Conservation (phyloP, 1,140 invertebrate species). For the Musca vetustissima region DNA sequence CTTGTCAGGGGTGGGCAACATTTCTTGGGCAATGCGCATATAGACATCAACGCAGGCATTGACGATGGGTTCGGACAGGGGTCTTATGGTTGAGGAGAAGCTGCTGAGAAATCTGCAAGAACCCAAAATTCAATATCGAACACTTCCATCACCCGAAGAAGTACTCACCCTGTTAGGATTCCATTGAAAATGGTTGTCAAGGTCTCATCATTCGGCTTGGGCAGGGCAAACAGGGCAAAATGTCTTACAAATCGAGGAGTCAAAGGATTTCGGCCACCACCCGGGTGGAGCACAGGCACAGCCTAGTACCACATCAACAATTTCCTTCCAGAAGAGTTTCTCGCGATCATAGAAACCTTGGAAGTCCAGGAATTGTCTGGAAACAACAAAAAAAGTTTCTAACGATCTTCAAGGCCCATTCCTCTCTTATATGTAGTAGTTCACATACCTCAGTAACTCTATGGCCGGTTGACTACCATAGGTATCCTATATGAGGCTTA, state of each 20-base stretch:
- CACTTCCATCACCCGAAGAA: no score
- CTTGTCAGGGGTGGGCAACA: constrained; percentile 84
- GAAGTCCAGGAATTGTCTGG: constrained; percentile 81
- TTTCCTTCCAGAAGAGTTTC: constrained; percentile 83
- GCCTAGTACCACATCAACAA: constrained; percentile 80
- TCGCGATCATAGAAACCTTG: constrained; percentile 82
- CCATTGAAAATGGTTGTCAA: constrained; percentile 80
- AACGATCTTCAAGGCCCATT: no score
- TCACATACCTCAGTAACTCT: constrained; percentile 74
- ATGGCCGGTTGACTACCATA: constrained; percentile 90
- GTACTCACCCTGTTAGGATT: constrained; percentile 46
- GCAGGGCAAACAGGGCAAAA: constrained; percentile 78
- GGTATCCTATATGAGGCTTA: constrained; percentile 70
- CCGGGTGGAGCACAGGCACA: constrained; percentile 85
- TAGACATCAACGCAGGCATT: constrained; percentile 80
- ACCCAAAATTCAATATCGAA: background rate
- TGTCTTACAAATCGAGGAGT: constrained; percentile 83
- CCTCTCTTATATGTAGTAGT: background rate
- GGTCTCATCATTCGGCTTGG: constrained; percentile 71
- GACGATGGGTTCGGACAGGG: constrained; percentile 72
- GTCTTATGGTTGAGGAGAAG: constrained; percentile 72
- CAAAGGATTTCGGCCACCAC: constrained; percentile 82
- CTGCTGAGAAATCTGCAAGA: constrained; percentile 65
- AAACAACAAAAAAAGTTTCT: background rate
- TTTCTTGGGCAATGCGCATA: constrained; percentile 71